A percentile compares a stretch with the other conserved stretches of the same genome.
phyloP scores from a whole-genome alignment of 1,140 invertebrate genomes.

The Drosophila pruinosa region DNA sequence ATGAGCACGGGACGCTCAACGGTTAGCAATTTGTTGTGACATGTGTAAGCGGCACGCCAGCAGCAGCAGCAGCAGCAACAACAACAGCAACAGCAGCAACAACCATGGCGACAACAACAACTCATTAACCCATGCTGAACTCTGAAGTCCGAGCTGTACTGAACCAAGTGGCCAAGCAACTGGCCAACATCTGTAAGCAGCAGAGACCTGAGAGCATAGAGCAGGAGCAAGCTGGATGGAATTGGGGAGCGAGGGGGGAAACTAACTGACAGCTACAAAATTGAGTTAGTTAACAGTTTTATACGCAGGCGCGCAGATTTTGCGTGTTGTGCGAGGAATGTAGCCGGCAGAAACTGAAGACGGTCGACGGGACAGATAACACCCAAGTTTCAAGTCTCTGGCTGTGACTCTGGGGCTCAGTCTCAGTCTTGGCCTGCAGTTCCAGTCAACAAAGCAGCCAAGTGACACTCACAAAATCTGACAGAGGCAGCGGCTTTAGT shows the following conservation, averaged over 20 bases:
- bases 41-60: constrained; percentile 65
- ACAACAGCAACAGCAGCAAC: constrained; percentile 25
- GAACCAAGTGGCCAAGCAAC: constrained; percentile 1
- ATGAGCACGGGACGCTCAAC: constrained; percentile 45
- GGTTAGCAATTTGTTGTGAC: constrained; percentile 78
- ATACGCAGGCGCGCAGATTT: constrained; percentile 79
- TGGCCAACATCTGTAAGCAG: constrained; percentile 40
- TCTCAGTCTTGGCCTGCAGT: background rate
- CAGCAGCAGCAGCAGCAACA: constrained; percentile 31
- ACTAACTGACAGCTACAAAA: constrained; percentile 82
- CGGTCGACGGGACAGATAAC: constrained; percentile 72
- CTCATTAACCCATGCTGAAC: constrained; percentile 78
- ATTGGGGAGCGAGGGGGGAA: background rate
- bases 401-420: background rate
- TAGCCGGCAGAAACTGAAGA: constrained; percentile 68
- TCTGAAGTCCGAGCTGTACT: constrained; percentile 53
- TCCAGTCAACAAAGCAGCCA: constrained; percentile 45
- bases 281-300: constrained; percentile 83
- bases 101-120: constrained; percentile 54
- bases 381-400: constrained; percentile 47
- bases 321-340: constrained; percentile 62
- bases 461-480: constrained; percentile 81
- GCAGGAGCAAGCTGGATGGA: background rate
- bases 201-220: constrained; percentile 1
- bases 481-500: constrained; percentile 68